These are phyloP conservation scores for Saimiri boliviensis DNA, from an alignment of 2,113 vertebrate species.

Conservation along the genomic window DNA sequence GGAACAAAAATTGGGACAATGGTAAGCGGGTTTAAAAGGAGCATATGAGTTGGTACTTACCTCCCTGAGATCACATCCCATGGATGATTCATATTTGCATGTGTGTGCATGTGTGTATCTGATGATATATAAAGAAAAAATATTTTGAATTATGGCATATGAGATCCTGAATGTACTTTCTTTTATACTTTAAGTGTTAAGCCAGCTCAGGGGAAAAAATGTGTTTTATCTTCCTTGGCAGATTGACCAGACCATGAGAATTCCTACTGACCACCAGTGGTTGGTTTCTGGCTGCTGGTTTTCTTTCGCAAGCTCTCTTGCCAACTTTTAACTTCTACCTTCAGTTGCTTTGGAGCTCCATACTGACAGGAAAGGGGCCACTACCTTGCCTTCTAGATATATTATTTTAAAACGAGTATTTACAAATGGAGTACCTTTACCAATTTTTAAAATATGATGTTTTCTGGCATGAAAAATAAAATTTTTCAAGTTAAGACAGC, in stretches of 20 bases:
- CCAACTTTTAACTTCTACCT: neutral
- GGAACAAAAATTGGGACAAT: neutral
- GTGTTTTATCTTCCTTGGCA: neutral
- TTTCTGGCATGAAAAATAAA: neutral
- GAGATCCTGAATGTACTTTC: neutral
- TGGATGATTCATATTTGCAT: neutral
- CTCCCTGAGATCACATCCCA: neutral
- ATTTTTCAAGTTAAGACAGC: neutral
- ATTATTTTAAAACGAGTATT: neutral
- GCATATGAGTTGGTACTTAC: neutral
- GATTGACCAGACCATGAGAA: neutral
- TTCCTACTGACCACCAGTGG: neutral
- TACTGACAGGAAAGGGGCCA: neutral
- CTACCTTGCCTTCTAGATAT: neutral
- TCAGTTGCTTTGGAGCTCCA: neutral
- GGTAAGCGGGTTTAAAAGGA: neutral
- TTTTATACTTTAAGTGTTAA: neutral
- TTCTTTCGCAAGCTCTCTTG: neutral
- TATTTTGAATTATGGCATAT: neutral
- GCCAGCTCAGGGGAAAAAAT: neutral
- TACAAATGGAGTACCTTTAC: slow-evolving; percentile 2
- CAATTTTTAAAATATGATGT: slow-evolving; percentile 3
- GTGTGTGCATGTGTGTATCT: neutral
- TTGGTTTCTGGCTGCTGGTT: neutral
- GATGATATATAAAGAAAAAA: neutral